These are phyloP conservation scores for Ramphastos sulfuratus DNA, from an alignment of 2,113 vertebrate genomes.

Conservation along the genomic window DNA sequence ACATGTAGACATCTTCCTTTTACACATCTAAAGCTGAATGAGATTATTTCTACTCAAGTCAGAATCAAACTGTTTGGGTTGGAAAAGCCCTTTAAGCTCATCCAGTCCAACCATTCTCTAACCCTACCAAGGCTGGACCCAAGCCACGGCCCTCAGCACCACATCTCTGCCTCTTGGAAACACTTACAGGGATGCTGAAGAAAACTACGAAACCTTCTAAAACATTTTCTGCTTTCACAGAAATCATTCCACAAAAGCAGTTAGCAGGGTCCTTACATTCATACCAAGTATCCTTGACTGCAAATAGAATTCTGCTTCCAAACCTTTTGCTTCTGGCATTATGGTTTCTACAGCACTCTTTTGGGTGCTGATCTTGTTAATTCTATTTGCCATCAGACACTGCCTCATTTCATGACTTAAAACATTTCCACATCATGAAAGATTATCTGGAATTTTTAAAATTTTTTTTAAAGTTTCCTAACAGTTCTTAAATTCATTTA, in stretches of 20 bases:
- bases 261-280: neutral
- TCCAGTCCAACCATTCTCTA: no score
- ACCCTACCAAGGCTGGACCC: no score
- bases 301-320: neutral
- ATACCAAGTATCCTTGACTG: neutral
- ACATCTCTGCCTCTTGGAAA: no score
- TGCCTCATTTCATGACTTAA: neutral
- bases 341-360: neutral
- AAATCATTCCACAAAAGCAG: neutral
- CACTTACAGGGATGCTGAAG: neutral
- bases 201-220: neutral
- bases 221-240: neutral
- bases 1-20: neutral
- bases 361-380: neutral
- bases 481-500: neutral
- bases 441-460: neutral
- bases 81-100: no score
- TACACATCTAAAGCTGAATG: neutral
- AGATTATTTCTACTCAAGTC: neutral
- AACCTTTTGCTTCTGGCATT: neutral
- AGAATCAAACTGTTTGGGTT: neutral
- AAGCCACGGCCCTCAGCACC: no score
- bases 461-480: neutral
- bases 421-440: neutral
- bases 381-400: neutral